These are phyloP conservation scores for Xestoiulus laeticollis DNA, from an alignment of 2,888 invertebrate species.

Conservation along the genomic window DNA sequence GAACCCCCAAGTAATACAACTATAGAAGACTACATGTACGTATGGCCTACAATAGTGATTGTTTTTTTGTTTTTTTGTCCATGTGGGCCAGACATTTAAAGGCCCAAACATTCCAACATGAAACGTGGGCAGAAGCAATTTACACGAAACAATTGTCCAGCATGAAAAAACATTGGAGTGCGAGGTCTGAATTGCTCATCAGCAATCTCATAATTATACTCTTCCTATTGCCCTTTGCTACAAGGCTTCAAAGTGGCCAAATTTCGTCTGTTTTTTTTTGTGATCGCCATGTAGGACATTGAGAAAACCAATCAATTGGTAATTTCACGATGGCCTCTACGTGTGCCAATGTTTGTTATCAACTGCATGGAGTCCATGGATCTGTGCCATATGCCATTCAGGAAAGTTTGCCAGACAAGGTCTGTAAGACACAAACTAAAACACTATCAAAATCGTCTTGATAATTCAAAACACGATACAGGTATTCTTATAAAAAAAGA, in stretches of 20 bases:
- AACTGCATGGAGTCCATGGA: not conserved
- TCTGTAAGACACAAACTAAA: too few species aligned
- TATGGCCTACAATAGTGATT: not conserved
- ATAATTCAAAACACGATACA: too few species aligned
- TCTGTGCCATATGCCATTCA: not conserved
- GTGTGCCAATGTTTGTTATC: not conserved
- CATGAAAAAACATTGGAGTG: not conserved
- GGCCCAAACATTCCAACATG: not conserved
- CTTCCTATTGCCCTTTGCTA: not conserved
- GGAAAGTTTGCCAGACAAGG: too few species aligned
- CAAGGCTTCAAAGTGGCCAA: not conserved
- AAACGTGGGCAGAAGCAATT: not conserved
- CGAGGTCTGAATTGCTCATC: not conserved
- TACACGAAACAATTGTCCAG: constrained; percentile 5
- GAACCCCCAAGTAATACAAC: too few species aligned
- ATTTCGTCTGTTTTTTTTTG: not conserved
- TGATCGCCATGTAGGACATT: not conserved
- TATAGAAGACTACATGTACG: too few species aligned
- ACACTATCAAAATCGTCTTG: too few species aligned
- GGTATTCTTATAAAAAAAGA: too few species aligned
- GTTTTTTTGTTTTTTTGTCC: not conserved
- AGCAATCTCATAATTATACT: not conserved
- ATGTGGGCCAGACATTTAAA: not conserved
- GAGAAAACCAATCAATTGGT: not conserved
- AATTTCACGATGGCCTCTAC: not conserved